phyloP scores from a whole-genome alignment of 2,113 vertebrate species.

The Condylura cristata region DNA sequence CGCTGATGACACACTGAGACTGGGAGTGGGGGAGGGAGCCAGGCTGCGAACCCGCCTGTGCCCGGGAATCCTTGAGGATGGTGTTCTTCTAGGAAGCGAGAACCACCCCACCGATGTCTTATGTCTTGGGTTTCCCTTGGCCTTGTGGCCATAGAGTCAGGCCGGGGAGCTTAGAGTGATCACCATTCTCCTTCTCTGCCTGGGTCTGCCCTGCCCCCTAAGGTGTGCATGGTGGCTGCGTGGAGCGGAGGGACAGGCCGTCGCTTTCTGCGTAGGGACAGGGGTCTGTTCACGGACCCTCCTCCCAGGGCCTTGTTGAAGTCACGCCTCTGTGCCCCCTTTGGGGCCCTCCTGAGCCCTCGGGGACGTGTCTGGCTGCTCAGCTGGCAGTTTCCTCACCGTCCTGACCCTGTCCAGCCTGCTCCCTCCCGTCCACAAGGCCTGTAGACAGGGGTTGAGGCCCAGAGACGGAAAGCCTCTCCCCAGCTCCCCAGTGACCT shows the following conservation, averaged over 20 bases:
- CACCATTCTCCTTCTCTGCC: background rate
- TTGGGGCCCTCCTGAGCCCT: background rate
- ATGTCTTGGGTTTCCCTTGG: background rate
- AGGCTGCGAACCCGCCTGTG: background rate
- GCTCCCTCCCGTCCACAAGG: background rate
- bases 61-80: background rate
- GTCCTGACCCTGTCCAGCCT: background rate
- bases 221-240: background rate
- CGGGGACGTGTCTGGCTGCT: fast-evolving
- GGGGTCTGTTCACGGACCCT: background rate
- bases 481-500: no score
- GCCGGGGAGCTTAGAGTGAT: background rate
- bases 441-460: background rate
- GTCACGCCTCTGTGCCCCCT: background rate
- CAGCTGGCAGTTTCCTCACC: background rate
- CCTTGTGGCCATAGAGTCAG: background rate
- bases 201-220: background rate
- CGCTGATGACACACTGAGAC: background rate
- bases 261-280: background rate
- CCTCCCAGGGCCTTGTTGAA: background rate
- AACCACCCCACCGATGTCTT: background rate
- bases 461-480: background rate
- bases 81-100: background rate
- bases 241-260: background rate
- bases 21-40: no score